phyloP scores from a whole-genome alignment of 2,888 invertebrate genomes.

The Ochropleura leucogaster region DNA sequence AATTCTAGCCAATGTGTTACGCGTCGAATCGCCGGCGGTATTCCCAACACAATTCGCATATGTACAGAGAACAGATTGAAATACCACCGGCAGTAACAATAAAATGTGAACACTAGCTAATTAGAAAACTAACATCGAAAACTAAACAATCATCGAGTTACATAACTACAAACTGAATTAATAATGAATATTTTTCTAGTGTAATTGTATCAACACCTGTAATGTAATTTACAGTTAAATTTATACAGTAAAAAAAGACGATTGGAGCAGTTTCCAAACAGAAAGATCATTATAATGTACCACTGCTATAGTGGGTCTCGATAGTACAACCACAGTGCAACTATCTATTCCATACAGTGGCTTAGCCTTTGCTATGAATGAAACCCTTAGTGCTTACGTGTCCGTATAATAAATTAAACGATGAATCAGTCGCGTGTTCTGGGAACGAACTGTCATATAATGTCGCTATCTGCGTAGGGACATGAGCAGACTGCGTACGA shows the following conservation, averaged over 20 bases:
- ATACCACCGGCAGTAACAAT: slow-evolving; percentile 69
- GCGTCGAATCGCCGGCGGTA: slow-evolving; percentile 62
- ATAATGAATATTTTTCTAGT: slow-evolving; percentile 61
- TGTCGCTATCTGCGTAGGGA: slow-evolving; percentile 21
- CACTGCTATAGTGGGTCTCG: slow-evolving; percentile 59
- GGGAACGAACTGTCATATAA: slow-evolving; percentile 4
- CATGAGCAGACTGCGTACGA: background rate
- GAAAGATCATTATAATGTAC: slow-evolving; percentile 69
- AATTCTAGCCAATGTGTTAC: slow-evolving; percentile 75
- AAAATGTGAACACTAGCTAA: slow-evolving; percentile 81
- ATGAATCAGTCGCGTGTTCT: slow-evolving; percentile 18
- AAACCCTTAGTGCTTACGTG: slow-evolving; percentile 15
- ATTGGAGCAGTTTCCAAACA: slow-evolving; percentile 67
- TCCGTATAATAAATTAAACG: slow-evolving; percentile 43
- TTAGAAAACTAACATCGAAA: slow-evolving; percentile 85
- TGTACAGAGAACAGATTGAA: slow-evolving; percentile 66
- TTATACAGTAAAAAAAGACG: slow-evolving; percentile 72
- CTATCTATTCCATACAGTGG: slow-evolving; percentile 51
- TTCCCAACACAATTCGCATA: slow-evolving; percentile 65
- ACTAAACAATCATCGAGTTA: slow-evolving; percentile 80
- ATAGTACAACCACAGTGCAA: slow-evolving; percentile 61
- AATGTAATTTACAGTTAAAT: slow-evolving; percentile 69
- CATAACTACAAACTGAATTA: slow-evolving; percentile 69
- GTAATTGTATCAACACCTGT: slow-evolving; percentile 67
- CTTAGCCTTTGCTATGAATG: slow-evolving; percentile 5